Conservation (phyloP, 2,797 vertebrate species). For the Toxotes lorentzi region DNA sequence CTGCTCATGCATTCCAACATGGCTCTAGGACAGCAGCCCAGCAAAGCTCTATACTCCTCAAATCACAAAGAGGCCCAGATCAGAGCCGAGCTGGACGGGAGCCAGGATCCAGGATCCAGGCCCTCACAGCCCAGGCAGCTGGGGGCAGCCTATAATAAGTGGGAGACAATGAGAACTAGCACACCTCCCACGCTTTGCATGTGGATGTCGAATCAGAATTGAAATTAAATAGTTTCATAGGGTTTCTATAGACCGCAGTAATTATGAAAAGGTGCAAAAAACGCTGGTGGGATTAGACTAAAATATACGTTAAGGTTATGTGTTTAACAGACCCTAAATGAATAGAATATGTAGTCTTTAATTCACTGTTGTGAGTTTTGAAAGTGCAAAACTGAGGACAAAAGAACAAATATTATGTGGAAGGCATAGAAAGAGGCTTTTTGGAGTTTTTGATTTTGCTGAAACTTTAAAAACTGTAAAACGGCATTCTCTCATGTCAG, state of each 20-base stretch:
- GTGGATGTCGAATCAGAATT: conserved; percentile 77
- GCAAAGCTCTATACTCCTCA: conserved; percentile 79
- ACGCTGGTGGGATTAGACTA: conserved; percentile 31
- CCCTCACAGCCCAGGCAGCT: conserved; percentile 83
- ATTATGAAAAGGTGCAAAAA: conserved; percentile 67
- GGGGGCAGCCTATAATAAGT: conserved; percentile 86
- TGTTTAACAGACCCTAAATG: conserved; percentile 37
- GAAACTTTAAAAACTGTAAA: conserved; percentile 16
- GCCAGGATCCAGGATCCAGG: conserved; percentile 86
- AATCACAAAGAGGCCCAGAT: conserved; percentile 86
- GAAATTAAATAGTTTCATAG: conserved; percentile 79
- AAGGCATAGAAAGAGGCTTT: conserved; percentile 26
- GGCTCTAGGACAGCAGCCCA: conserved; percentile 87
- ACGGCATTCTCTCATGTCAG: neutral
- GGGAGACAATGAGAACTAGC: conserved; percentile 84
- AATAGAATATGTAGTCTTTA: conserved; percentile 35
- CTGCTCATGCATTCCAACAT: conserved; percentile 85
- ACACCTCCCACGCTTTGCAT: conserved; percentile 85
- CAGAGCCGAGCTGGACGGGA: conserved; percentile 83
- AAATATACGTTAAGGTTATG: conserved; percentile 34
- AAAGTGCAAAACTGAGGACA: conserved; percentile 44
- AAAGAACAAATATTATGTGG: conserved; percentile 26
- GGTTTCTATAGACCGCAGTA: conserved; percentile 64
- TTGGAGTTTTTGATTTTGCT: conserved; percentile 31
- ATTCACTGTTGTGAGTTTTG: conserved; percentile 15